Conservation (phyloP, 2,797 vertebrate species). For the Notamacropus eugenii region DNA sequence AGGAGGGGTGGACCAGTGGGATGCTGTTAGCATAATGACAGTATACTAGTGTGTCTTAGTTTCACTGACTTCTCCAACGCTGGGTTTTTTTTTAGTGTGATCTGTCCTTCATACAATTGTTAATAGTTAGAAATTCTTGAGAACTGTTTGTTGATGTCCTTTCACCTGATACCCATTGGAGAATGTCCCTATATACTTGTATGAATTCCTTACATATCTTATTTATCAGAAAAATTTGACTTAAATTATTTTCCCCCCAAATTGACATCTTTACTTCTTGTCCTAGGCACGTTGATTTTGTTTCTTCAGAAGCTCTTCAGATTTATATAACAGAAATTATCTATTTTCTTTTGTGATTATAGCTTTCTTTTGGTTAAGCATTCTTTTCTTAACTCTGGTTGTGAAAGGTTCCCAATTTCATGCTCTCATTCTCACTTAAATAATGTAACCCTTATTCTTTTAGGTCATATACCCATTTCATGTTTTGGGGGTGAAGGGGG, state of each 20-base stretch:
- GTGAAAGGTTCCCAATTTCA: background rate
- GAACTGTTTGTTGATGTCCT: background rate
- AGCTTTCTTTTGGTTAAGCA: background rate
- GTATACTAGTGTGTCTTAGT: background rate
- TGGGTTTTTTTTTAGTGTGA: background rate
- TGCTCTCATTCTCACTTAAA: background rate
- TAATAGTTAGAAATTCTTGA: background rate
- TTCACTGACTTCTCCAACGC: background rate
- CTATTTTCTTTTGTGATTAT: background rate
- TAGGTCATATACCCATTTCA: background rate
- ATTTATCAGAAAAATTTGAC: background rate
- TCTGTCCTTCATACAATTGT: background rate
- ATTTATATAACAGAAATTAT: background rate
- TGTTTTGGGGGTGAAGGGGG: background rate
- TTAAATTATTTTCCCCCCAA: background rate
- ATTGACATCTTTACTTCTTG: background rate
- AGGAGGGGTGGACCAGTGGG: background rate
- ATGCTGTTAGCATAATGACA: background rate
- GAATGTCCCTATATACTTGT: background rate
- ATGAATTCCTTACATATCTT: background rate
- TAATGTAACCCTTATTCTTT: background rate
- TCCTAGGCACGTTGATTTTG: background rate
- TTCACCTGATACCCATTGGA: background rate
- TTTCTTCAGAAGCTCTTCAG: background rate
- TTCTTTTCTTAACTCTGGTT: background rate